These are phyloP conservation scores for Staurois parvus DNA, from an alignment of 2,797 vertebrate genomes.

Conservation along the genomic window DNA sequence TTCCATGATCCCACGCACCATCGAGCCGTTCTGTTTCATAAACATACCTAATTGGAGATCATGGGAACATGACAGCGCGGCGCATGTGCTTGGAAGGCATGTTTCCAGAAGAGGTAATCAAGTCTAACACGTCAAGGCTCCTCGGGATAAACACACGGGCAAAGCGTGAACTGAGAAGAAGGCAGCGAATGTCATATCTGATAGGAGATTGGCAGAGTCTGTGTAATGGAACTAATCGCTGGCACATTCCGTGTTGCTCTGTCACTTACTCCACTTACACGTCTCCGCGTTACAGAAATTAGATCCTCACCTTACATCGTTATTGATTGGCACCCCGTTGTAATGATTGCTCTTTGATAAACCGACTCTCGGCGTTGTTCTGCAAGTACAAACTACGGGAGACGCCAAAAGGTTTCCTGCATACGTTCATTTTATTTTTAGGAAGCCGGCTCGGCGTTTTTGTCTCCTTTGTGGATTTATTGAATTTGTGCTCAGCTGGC, in stretches of 20 bases:
- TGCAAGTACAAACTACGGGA: not conserved
- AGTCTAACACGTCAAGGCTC: not conserved
- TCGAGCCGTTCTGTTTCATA: too few relatives aligned
- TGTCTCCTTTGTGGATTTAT: not conserved
- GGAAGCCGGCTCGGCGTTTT: too few relatives aligned
- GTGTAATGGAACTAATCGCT: slow-evolving; percentile 8
- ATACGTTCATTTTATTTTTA: too few relatives aligned
- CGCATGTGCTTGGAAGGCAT: not conserved
- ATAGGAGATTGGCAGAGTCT: slow-evolving; percentile 9
- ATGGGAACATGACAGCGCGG: too few relatives aligned
- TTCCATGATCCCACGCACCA: too few relatives aligned
- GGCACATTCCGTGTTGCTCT: not conserved
- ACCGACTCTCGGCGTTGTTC: not conserved
- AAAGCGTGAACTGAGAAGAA: not conserved
- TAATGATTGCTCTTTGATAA: not conserved
- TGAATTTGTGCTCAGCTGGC: not conserved
- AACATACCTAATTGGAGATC: too few relatives aligned
- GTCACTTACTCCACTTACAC: not conserved
- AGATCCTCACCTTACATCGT: not conserved
- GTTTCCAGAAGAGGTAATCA: slow-evolving; percentile 10
- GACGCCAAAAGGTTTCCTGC: too few relatives aligned
- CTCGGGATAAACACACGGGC: slow-evolving; percentile 3
- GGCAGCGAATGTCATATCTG: slow-evolving; percentile 2
- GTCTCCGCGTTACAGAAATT: not conserved
- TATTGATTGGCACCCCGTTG: not conserved